Percentiles rank a stretch among this genome's conserved stretches.
Conservation (phyloP, 2,113 vertebrate species). For the Microcebus murinus region DNA sequence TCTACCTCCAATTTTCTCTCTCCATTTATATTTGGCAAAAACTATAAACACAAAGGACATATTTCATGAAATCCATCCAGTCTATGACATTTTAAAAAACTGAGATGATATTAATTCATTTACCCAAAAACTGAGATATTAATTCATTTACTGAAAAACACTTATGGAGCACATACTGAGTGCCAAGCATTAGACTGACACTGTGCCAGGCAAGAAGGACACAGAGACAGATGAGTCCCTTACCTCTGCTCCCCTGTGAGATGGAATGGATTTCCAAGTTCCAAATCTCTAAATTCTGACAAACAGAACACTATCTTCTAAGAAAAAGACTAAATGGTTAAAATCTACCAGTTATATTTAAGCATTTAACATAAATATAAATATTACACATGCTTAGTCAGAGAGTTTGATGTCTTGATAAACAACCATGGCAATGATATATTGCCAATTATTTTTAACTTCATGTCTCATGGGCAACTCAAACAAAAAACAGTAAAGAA, state of each 20-base stretch:
- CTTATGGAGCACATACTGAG: not conserved
- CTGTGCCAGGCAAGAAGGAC: not conserved
- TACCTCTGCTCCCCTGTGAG: not conserved
- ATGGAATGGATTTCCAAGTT: not conserved
- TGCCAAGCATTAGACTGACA: not conserved
- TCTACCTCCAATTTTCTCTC: not conserved
- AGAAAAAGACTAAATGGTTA: not conserved
- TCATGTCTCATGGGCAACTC: not conserved
- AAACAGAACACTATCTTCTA: not conserved
- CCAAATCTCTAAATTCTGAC: not conserved
- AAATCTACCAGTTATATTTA: not conserved
- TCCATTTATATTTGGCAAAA: slow-evolving; percentile 11
- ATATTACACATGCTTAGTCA: not conserved
- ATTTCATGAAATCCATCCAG: not conserved
- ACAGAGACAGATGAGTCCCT: not conserved
- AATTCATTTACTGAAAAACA: not conserved
- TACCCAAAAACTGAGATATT: not conserved
- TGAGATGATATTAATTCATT: not conserved
- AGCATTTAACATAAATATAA: not conserved
- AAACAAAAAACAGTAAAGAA: not conserved
- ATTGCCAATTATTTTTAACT: not conserved
- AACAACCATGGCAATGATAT: not conserved
- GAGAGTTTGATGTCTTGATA: not conserved
- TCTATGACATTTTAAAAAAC: slow-evolving; percentile 5
- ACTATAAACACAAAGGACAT: not conserved